These are phyloP conservation scores for Stercorarius parasiticus DNA, from an alignment of 2,113 vertebrate species.

Conservation along the genomic window DNA sequence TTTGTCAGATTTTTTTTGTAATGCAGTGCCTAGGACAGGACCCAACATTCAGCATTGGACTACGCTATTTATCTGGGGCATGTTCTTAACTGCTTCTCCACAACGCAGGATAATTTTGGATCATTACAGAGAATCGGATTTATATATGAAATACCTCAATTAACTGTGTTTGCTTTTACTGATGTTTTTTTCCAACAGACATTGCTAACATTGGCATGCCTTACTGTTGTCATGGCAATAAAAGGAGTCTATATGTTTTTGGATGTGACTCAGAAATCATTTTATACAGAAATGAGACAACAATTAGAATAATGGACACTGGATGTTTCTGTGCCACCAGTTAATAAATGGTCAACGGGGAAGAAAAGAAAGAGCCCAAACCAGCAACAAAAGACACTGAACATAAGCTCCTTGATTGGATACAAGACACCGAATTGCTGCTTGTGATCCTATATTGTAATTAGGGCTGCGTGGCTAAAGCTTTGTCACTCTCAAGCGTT, in stretches of 20 bases:
- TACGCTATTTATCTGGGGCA: not conserved
- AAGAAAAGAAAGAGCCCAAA: not conserved
- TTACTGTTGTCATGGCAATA: conserved; percentile 55
- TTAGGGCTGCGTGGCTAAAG: not conserved
- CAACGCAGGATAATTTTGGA: not conserved
- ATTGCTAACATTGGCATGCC: not conserved
- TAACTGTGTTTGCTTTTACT: conserved; percentile 7
- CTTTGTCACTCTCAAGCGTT: not conserved
- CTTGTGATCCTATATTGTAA: not conserved
- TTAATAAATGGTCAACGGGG: not conserved
- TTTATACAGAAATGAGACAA: conserved; percentile 3
- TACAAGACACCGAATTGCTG: not conserved
- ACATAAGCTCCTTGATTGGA: not conserved
- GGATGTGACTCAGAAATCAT: conserved; percentile 16
- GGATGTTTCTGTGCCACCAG: not conserved
- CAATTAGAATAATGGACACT: not conserved
- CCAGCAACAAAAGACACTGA: not conserved
- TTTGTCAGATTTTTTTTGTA: not conserved
- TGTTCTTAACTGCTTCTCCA: not conserved
- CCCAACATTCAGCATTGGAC: not conserved
- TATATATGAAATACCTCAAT: not conserved
- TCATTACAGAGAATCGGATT: not conserved
- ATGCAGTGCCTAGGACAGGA: not conserved
- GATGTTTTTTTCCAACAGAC: not conserved
- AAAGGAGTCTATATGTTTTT: conserved; percentile 3